Conservation (phyloP, 2,113 vertebrate species). For the Gymnogyps californianus region DNA sequence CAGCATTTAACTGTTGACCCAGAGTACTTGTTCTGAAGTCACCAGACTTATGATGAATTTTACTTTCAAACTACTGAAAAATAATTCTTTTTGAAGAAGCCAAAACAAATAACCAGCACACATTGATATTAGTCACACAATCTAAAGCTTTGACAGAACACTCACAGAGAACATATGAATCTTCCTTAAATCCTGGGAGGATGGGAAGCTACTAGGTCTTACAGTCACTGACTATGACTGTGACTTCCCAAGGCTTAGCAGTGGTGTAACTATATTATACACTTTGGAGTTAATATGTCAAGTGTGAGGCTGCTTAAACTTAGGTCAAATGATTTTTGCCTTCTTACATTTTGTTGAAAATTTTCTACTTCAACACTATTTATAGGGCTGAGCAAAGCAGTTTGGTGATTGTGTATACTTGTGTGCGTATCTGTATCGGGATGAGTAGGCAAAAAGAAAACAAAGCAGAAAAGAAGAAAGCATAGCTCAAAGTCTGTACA, state of each 20-base stretch:
- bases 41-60: neutral
- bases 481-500: neutral
- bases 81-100: neutral
- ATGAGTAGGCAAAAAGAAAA: neutral
- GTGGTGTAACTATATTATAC: neutral
- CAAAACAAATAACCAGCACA: conserved; percentile 39
- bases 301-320: neutral
- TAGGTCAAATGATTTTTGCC: neutral
- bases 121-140: neutral
- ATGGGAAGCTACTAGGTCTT: neutral
- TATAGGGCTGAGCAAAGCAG: neutral
- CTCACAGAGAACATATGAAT: conserved; percentile 18
- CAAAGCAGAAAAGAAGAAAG: neutral
- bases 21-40: neutral
- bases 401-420: neutral
- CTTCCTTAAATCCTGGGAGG: conserved; percentile 44
- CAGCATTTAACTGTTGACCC: neutral
- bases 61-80: neutral
- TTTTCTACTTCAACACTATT: neutral
- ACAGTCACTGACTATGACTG: neutral
- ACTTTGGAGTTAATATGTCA: neutral
- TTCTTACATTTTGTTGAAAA: neutral
- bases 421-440: neutral
- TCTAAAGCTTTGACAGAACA: conserved; percentile 6
- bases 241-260: neutral